Evolutionary conservation across 2,888 invertebrate genomes (phyloP), one percentile per base, ranked within the genome.

Genomic region (Allophyes oxyacanthae): DNA sequence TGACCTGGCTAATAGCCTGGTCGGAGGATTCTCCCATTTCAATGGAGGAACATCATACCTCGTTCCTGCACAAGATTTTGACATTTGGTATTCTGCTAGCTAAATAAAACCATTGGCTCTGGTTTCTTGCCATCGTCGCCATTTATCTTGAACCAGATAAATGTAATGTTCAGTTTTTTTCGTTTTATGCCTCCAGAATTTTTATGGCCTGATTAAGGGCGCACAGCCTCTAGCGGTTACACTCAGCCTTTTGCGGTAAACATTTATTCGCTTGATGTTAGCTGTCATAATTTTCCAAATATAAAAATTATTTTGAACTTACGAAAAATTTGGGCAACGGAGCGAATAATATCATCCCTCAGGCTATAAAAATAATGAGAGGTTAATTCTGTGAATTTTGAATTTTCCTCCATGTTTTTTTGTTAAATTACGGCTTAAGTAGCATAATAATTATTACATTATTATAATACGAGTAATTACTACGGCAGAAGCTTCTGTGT

Each of bases 201-300:
- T 64, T 20, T 62, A 48, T 56, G 45, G 43, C 57, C 52, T 48
- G 71, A 65, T 66, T 65, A 52, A 32, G 44, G 30, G 34, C 14
- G 26, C 6, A 8, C 14, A 26, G 51, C 65, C 72, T 32, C 15
- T 11, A 49, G 66, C 65, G 13, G n/a, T 45, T 49, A 10, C 6
- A 28, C 36, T 48, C 20, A 15, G 20, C 9, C 20, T 33, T 63
- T 42, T 32, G 13, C n/a, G n/a, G 9, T 14, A 6, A 8, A 37
- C 64, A 28, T 51, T 5, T 48, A 56, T 53, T 20, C 28, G 7
- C 13, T 28, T 37, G 36, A 46, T 46, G 28, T 28, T 15, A 33
- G 10, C 36, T 30, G 6, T 25, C 26, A 15, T 37, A 43, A 55
- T 46, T 54, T 32, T 7, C 2, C 13, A 44, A 52, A 52, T 45